Percentiles rank a stretch among this genome's conserved stretches.
These are phyloP conservation scores for Colletes gigas DNA, from an alignment of 1,140 invertebrate genomes.

Conservation along the genomic window DNA sequence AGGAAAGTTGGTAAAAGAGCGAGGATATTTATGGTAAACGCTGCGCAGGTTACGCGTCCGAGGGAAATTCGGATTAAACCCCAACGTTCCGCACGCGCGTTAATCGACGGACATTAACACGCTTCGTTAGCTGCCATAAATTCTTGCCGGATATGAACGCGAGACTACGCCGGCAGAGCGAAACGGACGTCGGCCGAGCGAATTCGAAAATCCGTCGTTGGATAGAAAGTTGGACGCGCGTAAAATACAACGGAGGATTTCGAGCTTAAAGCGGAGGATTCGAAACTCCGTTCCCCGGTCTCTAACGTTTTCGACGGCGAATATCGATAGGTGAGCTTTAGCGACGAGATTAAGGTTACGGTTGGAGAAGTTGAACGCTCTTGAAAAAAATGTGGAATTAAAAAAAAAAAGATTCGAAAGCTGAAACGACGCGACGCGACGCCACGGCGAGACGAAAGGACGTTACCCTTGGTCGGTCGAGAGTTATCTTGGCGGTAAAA, in stretches of 20 bases:
- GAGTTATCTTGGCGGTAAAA: background rate
- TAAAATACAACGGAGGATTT: background rate
- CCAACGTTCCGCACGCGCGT: too few species aligned
- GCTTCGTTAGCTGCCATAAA: background rate
- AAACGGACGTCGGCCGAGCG: background rate
- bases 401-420: background rate
- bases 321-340: background rate
- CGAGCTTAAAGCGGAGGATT: slow-evolving; percentile 5
- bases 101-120: background rate
- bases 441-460: background rate
- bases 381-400: background rate
- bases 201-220: background rate
- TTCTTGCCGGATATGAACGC: background rate
- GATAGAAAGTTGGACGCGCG: background rate
- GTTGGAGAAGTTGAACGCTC: background rate
- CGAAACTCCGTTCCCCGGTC: background rate
- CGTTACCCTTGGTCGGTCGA: too few species aligned
- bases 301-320: background rate
- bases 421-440: background rate
- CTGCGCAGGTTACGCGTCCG: too few species aligned
- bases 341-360: background rate
- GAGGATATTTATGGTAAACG: too few species aligned
- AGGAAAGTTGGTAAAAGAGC: too few species aligned
- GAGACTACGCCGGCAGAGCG: background rate
- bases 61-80: background rate